These are phyloP conservation scores for Ormyrus nitidulus DNA, from an alignment of 2,888 invertebrate genomes.

Conservation along the genomic window DNA sequence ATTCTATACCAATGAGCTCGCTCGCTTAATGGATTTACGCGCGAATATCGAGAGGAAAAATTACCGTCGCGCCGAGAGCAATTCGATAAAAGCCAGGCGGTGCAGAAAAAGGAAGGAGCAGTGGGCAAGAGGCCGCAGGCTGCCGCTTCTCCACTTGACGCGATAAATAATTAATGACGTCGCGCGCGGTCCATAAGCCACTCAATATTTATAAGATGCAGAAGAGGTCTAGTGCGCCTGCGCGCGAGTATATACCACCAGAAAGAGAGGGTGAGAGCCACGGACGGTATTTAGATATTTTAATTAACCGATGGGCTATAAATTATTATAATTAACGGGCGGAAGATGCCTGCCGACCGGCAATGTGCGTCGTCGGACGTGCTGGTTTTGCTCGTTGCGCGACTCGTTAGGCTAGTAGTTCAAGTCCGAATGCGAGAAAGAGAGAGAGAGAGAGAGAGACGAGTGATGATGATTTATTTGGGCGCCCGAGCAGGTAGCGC, in stretches of 20 bases:
- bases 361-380: conserved; percentile 41
- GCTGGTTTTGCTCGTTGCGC: conserved; percentile 32
- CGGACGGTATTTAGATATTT: conserved; percentile 72
- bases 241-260: background rate
- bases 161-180: conserved; percentile 74
- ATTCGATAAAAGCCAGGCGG: conserved; percentile 31
- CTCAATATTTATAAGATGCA: conserved; percentile 71
- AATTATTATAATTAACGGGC: conserved; percentile 71
- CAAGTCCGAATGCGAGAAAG: conserved; percentile 14
- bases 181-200: conserved; percentile 58
- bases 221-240: background rate
- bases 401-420: conserved; percentile 32
- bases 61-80: background rate
- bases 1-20: no score
- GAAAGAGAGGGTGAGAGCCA: conserved; percentile 57
- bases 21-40: no score
- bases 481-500: background rate
- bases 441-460: conserved; percentile 9
- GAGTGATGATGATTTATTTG: conserved; percentile 58
- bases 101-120: background rate
- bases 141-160: conserved; percentile 64
- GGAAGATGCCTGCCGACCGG: background rate
- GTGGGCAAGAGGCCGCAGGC: conserved; percentile 51
- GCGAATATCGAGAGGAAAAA: no score
- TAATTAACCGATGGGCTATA: conserved; percentile 73